Base-by-base conservation (phyloP, 2,113 vertebrate species). In the Loxodonta africana region DNA sequence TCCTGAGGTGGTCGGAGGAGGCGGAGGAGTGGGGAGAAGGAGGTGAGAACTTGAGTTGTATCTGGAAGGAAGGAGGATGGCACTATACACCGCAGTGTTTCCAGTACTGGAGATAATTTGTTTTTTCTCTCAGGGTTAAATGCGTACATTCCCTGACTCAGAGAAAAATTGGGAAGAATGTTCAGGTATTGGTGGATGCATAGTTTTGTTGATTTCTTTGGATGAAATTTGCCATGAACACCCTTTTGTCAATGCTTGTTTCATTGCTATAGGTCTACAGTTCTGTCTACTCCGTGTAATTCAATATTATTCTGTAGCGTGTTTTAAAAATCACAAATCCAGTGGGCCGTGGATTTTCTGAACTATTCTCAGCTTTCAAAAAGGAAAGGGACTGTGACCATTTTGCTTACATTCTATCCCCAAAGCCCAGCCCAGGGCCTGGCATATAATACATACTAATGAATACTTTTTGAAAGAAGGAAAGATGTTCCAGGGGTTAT, bases 171-270 rank as follows among this genome's bases (percentile, higher is more conserved):
- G 6, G 25, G 23, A 62, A 28, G 57, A n/a, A 5, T n/a, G 33
- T 83, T 44, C 7, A 0, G 8, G n/a, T 6, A 0, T 21, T 4
- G 1, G 14, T 17, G 28, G 41, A 4, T 33, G 8, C 1, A 1
- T 37, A 7, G 2, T 74, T 92, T 44, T 67, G 26, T 86, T 88
- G 53, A 21, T 30, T 41, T 30, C 28, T 76, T 20, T 48, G 8
- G 48, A 7, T 20, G 28, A 4, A 25, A 2, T 37, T 4, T 77
- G 46, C 8, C 4, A 0, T 0, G 33, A 65, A 69, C 30, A 51
- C 23, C 23, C 11, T 17, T 88, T 37, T 26, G 23, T 76, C 18
- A 18, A 0, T 48, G 6, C 18, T 18, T 44, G 4, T 53, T 20
- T 44, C 44, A 1, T 82, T 25, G 15, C 46, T 25, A 0, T 10